Evolutionary conservation across 2,888 invertebrate species (phyloP), one percentile per base, ranked within the genome.

Genomic region (Leucozona laternaria): DNA sequence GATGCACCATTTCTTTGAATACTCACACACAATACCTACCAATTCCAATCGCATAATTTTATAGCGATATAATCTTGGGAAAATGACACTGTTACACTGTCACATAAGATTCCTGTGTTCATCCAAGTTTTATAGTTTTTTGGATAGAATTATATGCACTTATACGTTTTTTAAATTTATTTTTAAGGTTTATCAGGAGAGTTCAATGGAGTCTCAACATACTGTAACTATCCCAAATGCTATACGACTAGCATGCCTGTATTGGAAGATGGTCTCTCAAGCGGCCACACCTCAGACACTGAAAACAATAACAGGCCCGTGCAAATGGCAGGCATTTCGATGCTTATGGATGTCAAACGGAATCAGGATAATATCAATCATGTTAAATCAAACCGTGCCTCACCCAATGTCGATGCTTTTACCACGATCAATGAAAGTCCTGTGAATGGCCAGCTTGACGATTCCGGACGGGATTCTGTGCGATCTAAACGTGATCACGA

Each of bases 221-320:
- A 94, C 84, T 94, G 92, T 79, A 95, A 95, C 91, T 94, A 95
- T 90, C 93, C 95, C 48, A 94, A 95, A 92, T 94, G 95, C 93
- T 96, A 94, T 93, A 95, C 95, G 66, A 95, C 95, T 62, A 95
- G 95, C 89, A 96, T 98, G 96, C 98, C 98, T 0, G 96, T 97
- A 17, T 95, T 98, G 57, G 98, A 98, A 91, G 98, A 98, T 92
- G 98, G 98, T 0, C 93, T 98, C 78, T 98, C 98, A 2, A 98
- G 98, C 45, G 98, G 98, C 2, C 98, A 98, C 91, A 97, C 96
- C 1, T 98, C 98, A 88, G 98, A 98, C 91, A 96, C 96, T 0
- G 98, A 98, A 93, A 97, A 97, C 91, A 97, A 97, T 90, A 97
- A 97, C 92, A 75, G 80, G 80, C 88, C 89, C 13, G 43, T 89